These are phyloP conservation scores for Tiliacea aurago DNA, from an alignment of 2,888 invertebrate genomes.

Conservation along the genomic window DNA sequence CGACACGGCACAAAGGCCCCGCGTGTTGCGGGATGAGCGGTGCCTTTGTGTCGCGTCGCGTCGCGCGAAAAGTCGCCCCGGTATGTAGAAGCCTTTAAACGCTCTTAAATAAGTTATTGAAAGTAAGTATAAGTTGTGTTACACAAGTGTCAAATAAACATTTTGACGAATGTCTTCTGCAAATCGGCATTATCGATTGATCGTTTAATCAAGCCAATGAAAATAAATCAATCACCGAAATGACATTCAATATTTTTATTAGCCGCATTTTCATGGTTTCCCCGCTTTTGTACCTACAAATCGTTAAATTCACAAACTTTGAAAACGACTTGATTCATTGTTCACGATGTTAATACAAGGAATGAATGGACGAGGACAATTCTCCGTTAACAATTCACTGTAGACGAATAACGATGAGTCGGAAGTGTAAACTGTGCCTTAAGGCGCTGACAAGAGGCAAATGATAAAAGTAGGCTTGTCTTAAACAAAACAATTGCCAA, in stretches of 20 bases:
- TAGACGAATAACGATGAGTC: conserved; percentile 52
- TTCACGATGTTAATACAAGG: conserved; percentile 54
- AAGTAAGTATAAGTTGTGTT: background rate
- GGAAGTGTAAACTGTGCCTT: conserved; percentile 62
- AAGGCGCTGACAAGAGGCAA: too few species aligned
- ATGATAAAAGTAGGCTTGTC: too few species aligned
- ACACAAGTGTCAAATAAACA: conserved; percentile 1
- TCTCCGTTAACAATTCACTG: conserved; percentile 53
- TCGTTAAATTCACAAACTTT: conserved; percentile 50
- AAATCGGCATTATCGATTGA: background rate
- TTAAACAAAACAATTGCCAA: too few species aligned
- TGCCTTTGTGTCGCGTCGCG: too few species aligned
- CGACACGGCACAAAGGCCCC: too few species aligned
- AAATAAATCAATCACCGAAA: conserved; percentile 33
- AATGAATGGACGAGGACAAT: conserved; percentile 52
- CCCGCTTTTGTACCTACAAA: conserved; percentile 32
- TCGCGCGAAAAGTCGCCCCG: too few species aligned
- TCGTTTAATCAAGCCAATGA: conserved; percentile 11
- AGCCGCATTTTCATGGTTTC: conserved; percentile 31
- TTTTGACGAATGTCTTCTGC: background rate
- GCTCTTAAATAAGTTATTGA: background rate
- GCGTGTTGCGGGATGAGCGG: too few species aligned
- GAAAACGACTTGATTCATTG: conserved; percentile 52
- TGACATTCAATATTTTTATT: conserved; percentile 24
- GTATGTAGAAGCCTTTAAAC: too few species aligned